Conservation (phyloP, 1,140 invertebrate species). For the Eumeta japonica region DNA sequence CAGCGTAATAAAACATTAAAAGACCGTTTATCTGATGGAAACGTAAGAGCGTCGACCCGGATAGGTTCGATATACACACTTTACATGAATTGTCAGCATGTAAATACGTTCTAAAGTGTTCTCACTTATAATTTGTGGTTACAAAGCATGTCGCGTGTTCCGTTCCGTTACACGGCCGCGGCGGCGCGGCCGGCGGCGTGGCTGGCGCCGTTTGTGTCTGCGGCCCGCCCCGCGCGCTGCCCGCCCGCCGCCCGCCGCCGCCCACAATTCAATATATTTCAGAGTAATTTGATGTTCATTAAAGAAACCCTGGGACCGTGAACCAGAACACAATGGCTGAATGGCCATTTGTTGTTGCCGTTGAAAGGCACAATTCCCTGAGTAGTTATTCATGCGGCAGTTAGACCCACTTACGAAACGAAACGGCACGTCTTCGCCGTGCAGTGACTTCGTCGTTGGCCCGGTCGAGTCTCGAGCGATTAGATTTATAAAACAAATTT, state of each 20-base stretch:
- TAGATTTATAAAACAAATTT: no score
- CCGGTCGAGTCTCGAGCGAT: no score
- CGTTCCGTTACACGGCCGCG: slow-evolving; percentile 48
- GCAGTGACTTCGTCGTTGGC: slow-evolving; percentile 18
- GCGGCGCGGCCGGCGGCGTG: slow-evolving; percentile 29
- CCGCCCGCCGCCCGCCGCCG: slow-evolving; percentile 34
- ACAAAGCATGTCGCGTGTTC: slow-evolving; percentile 49
- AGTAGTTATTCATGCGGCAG: slow-evolving; percentile 42
- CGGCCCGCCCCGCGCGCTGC: slow-evolving; percentile 41
- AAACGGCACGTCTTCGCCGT: slow-evolving; percentile 26
- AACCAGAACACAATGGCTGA: slow-evolving; percentile 56
- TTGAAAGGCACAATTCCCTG: slow-evolving; percentile 46
- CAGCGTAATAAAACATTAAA: neutral
- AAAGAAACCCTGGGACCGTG: slow-evolving; percentile 53
- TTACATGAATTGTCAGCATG: slow-evolving; percentile 26
- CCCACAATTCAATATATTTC: slow-evolving; percentile 56
- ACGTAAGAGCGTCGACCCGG: neutral
- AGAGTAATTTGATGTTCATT: slow-evolving; percentile 56
- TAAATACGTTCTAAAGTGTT: slow-evolving; percentile 50
- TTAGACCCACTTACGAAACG: slow-evolving; percentile 44
- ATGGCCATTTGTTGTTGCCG: slow-evolving; percentile 51
- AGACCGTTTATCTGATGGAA: neutral
- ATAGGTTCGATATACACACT: slow-evolving; percentile 6
- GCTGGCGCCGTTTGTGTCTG: neutral
- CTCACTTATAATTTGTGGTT: slow-evolving; percentile 57